These are phyloP conservation scores for Armadillidium nasatum DNA, from an alignment of 1,140 invertebrate genomes.

Conservation along the genomic window DNA sequence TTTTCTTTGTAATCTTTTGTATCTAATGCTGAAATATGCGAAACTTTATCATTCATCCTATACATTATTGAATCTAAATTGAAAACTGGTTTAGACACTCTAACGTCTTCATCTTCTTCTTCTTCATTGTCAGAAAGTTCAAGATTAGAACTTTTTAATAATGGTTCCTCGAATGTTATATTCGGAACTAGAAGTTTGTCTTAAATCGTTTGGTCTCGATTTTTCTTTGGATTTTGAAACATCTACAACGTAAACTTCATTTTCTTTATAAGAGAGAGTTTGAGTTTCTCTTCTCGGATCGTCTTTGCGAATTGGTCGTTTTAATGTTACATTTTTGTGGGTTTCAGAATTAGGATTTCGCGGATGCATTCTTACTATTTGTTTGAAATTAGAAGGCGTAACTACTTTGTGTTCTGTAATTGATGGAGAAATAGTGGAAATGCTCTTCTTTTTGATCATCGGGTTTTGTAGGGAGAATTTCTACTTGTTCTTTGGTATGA, in stretches of 20 bases:
- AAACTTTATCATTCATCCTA: neutral
- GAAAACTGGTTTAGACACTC: neutral
- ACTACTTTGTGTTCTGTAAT: neutral
- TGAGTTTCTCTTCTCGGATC: neutral
- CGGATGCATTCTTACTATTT: neutral
- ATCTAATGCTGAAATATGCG: slow-evolving; percentile 1
- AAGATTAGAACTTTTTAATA: too few species aligned
- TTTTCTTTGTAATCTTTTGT: neutral
- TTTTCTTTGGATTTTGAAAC: neutral
- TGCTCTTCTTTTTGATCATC: neutral
- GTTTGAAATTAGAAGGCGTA: neutral
- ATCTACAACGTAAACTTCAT: neutral
- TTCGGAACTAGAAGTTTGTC: too few species aligned
- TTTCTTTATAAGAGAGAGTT: neutral
- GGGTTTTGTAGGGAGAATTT: neutral
- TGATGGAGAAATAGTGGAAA: neutral
- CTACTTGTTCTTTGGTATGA: neutral
- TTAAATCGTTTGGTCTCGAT: neutral
- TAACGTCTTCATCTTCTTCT: neutral
- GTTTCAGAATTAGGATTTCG: neutral
- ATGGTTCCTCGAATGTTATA: too few species aligned
- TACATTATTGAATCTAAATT: neutral
- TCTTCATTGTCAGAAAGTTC: neutral
- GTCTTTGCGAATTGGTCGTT: neutral
- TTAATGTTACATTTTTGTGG: neutral